These are phyloP conservation scores for Fundulus diaphanus DNA, from an alignment of 2,797 vertebrate species.

Conservation along the genomic window DNA sequence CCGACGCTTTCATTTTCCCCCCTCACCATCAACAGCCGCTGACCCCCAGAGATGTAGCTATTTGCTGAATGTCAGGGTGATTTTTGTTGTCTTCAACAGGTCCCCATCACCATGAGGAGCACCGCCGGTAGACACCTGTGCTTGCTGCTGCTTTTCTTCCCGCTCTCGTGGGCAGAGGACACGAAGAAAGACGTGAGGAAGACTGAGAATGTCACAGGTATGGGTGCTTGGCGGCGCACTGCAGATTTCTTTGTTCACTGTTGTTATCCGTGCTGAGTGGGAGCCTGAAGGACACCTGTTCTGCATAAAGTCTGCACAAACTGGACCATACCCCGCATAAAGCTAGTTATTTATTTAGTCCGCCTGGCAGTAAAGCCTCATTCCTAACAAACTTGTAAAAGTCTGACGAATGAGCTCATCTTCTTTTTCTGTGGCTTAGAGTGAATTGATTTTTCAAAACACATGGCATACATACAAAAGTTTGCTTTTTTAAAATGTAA, in stretches of 20 bases:
- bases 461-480: too few species aligned
- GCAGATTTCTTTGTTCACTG: not conserved
- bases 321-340: not conserved
- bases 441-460: not conserved
- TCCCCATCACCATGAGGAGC: slow-evolving; percentile 38
- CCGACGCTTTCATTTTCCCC: not conserved
- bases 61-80: not conserved
- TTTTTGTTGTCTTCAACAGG: slow-evolving; percentile 22
- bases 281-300: not conserved
- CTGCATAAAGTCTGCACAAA: not conserved
- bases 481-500: too few species aligned
- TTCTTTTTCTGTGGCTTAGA: not conserved
- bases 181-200: slow-evolving; percentile 46
- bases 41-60: not conserved
- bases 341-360: not conserved
- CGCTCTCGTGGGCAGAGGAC: slow-evolving; percentile 61
- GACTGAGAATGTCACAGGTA: slow-evolving; percentile 62
- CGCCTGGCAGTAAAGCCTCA: not conserved
- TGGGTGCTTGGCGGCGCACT: slow-evolving; percentile 1
- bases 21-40: not conserved
- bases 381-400: not conserved
- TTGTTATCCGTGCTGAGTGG: not conserved
- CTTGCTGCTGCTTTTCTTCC: slow-evolving; percentile 63
- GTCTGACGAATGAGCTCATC: not conserved
- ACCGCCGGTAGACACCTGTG: slow-evolving; percentile 64